Evolutionary conservation across 1,140 invertebrate species (phyloP), one percentile per base, ranked within the genome.

Genomic region (Brevipalpus yothersi): DNA sequence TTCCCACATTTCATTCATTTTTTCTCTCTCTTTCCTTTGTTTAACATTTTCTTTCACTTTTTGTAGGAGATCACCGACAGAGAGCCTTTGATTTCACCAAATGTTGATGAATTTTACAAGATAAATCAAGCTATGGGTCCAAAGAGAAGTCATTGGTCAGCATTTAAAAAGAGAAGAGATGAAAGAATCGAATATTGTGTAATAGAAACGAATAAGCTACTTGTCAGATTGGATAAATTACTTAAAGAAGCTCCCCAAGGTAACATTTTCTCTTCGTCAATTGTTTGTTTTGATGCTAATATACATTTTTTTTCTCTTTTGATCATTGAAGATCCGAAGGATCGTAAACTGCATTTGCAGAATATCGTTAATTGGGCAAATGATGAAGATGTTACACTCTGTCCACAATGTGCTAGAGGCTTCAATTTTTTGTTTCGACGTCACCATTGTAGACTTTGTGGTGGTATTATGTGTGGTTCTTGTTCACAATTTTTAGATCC

Each of bases 361-460:
- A 69, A 78, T 62, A 78, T 93, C 53, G 93, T 97, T 4, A 80
- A 81, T 49, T 98, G 94, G 94, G 75, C 90, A 58, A 84, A 91
- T 70, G 92, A 95, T 43, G 80, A 77, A 53, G 82, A 84, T 65
- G 90, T 93, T 0, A 82, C 82, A 61, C 70, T 90, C 31, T 98
- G 93, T 72, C 86, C 88, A 3, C 82, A 79, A 64, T 98, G 93
- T 76, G 85, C 85, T 5, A 81, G 80, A 69, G 78, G 78, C 54
- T 98, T 98, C 70, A 82, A 83, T 65, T 68, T 96, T 41, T 80
- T 87, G 0, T 76, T 86, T 58, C 74, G 92, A 61, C 85, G 92
- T 70, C 93, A 97, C 75, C 93, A 98, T 72, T 98, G 93, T 69
- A 75, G 93, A 63, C 74, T 97, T 7, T 97, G 93, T 76, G 93